phyloP scores from a whole-genome alignment of 2,888 invertebrate genomes.

The Fragum whitleyi region DNA sequence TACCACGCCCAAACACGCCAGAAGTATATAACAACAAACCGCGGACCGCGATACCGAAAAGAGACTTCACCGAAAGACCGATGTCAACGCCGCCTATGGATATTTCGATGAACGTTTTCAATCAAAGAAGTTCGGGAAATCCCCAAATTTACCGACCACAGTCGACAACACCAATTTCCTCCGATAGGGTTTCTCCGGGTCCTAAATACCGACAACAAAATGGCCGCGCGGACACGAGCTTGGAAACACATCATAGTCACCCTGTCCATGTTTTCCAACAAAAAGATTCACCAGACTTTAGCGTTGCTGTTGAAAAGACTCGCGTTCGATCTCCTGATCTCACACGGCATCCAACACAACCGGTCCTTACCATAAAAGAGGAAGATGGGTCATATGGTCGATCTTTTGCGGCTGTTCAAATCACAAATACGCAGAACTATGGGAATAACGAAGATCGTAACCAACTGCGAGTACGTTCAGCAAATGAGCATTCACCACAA shows the following conservation, averaged over 20 bases:
- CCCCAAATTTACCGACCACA: constrained; percentile 15
- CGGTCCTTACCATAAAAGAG: constrained; percentile 45
- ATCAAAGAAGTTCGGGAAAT: constrained; percentile 40
- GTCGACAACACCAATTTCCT: background rate
- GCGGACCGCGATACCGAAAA: background rate
- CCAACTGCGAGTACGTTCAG: background rate
- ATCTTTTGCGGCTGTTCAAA: constrained; percentile 62
- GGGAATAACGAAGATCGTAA: background rate
- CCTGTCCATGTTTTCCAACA: constrained; percentile 30
- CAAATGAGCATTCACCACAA: background rate
- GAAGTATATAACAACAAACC: constrained; percentile 38
- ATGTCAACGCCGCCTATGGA: constrained; percentile 55
- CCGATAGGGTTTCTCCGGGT: constrained; percentile 26
- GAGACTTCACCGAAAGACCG: constrained; percentile 50
- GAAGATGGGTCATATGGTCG: constrained; percentile 53
- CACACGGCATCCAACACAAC: background rate
- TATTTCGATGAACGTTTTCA: constrained; percentile 2
- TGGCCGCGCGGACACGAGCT: background rate
- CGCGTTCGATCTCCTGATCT: background rate
- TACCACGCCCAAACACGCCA: constrained; percentile 46
- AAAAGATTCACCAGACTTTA: background rate
- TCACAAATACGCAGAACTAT: constrained; percentile 30
- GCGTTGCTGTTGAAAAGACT: background rate
- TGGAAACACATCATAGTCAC: constrained; percentile 31
- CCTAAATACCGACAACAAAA: background rate